Base-by-base conservation (phyloP, 2,888 invertebrate genomes). In the Sclerodermus sp. region DNA sequence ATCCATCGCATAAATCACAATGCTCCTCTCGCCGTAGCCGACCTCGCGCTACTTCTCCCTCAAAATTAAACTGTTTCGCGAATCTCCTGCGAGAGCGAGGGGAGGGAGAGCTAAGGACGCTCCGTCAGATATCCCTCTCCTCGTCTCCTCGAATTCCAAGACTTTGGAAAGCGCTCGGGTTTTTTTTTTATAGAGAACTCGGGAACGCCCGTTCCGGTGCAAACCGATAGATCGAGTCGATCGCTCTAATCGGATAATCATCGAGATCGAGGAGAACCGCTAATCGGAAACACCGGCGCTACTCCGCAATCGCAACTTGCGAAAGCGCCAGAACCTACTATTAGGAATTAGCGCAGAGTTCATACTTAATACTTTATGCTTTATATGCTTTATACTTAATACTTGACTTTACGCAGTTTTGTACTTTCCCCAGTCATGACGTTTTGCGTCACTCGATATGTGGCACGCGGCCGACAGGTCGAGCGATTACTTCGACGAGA, bases 231-330 rank as follows among this genome's bases (percentile, higher is more conserved):
- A 63, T 60, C 59, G 63, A 63, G 64, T 63, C 63, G 61, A 63
- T 63, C 63, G 57, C 51, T 47, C 45, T 59, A 63, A 63, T 63
- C 63, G 50, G 60, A 63, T 63, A 63, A 63, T 63, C 60, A 53
- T 49, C 42, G 48, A n/a, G 56, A 63, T 58, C 63, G 58, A 63
- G 53, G 47, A 30, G 42, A 54, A 43, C 42, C 5, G 18, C 37
- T 42, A 53, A 60, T 63, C 56, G 39, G 38, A 34, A 52, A 39
- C 31, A 12, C 45, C 29, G 30, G 23, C 23, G 29, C 34, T 23
- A 23, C 53, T 45, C 46, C 40, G 41, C 34, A 40, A 42, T 23
- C 45, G 52, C 42, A 31, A 46, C 53, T 58, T 47, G 50, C 55
- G 55, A 54, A 60, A 50, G 13, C 29, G 31, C 49, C 47, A 37